Evolutionary conservation across 2,113 vertebrate genomes (phyloP), one percentile per base, ranked within the genome.

Genomic region (Mirza zaza): DNA sequence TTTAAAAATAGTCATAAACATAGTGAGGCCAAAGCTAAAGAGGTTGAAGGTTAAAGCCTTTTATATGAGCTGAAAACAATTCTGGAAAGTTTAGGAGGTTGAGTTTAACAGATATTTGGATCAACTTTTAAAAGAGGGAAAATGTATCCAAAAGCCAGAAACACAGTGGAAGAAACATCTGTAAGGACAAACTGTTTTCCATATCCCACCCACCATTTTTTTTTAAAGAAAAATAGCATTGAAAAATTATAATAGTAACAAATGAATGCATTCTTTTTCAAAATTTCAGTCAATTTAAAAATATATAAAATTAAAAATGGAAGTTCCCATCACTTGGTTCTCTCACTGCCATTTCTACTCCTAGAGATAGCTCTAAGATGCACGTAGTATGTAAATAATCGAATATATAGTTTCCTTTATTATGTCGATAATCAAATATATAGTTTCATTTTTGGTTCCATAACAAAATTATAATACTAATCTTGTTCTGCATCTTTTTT

Each of bases 71-170:
- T 65, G 95, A 97, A 87, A 96, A 82, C 45, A 87, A 25, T 82
- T 95, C 34, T 70, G 68, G 92, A 91, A 96, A 73, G 63, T 92
- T 79, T 65, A 86, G 57, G 76, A 93, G 70, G 25, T 17, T 90
- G 75, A 81, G 23, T 70, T 81, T 80, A 97, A 61, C 83, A 97
- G 91, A 90, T 88, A 93, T 77, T 97, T 97, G 98, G 95, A 97
- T 92, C 87, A 73, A n/a, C 93, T 97, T 98, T 97, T 95, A 57
- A 97, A 85, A 96, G 91, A 97, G 32, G 45, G 61, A 48, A 88
- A 90, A 97, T 76, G 71, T 92, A 81, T 83, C 57, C 0, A 1
- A 97, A 96, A 96, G 87, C 90, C 95, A 98, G 95, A 96, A 93
- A 52, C 88, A 91, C 34, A 93, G 73, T 94, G 75, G 57, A 65